Evolutionary conservation across 2,888 invertebrate species (phyloP).

Genomic region (Plutella xylostella): DNA sequence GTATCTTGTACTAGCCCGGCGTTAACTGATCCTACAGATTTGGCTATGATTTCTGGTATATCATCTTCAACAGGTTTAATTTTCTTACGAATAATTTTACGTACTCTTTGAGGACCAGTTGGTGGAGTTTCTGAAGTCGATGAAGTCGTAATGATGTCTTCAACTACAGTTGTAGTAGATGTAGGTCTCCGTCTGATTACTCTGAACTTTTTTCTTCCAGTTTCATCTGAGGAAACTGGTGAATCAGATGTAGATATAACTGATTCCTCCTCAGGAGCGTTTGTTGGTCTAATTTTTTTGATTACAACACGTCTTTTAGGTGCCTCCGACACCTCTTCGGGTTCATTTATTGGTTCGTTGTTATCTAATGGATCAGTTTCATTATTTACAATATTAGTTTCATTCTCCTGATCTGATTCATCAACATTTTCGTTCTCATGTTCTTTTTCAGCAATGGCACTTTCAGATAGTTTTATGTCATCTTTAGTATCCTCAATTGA

Average conservation of each 20-base stretch:
- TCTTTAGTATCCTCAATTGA: slow-evolving; percentile 44
- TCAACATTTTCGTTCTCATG: slow-evolving; percentile 36
- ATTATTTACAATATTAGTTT: too few relatives aligned
- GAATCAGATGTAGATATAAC: slow-evolving; percentile 29
- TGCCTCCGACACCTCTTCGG: slow-evolving; percentile 17
- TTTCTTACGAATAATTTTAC: slow-evolving; percentile 55
- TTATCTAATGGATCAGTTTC: background rate
- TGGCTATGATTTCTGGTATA: slow-evolving; percentile 33
- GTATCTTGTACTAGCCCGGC: slow-evolving; percentile 25
- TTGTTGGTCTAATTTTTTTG: slow-evolving; percentile 34
- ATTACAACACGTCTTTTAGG: slow-evolving; percentile 36
- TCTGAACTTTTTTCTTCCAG: slow-evolving; percentile 44
- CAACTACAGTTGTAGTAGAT: slow-evolving; percentile 25
- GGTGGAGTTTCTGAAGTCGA: slow-evolving; percentile 25
- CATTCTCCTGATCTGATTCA: slow-evolving; percentile 23
- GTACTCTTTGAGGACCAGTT: slow-evolving; percentile 31
- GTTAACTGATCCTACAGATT: slow-evolving; percentile 33
- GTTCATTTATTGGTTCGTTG: slow-evolving; percentile 7
- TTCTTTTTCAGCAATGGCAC: slow-evolving; percentile 58
- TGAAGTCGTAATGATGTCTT: slow-evolving; percentile 18
- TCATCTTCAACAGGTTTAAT: slow-evolving; percentile 28
- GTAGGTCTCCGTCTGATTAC: slow-evolving; percentile 47
- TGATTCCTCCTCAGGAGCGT: slow-evolving; percentile 23
- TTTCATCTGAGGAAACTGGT: slow-evolving; percentile 33
- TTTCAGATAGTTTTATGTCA: slow-evolving; percentile 59